A percentile compares a stretch with the other conserved stretches of the same genome.
phyloP scores from a whole-genome alignment of 2,113 vertebrate genomes.

The Zingel zingel region DNA sequence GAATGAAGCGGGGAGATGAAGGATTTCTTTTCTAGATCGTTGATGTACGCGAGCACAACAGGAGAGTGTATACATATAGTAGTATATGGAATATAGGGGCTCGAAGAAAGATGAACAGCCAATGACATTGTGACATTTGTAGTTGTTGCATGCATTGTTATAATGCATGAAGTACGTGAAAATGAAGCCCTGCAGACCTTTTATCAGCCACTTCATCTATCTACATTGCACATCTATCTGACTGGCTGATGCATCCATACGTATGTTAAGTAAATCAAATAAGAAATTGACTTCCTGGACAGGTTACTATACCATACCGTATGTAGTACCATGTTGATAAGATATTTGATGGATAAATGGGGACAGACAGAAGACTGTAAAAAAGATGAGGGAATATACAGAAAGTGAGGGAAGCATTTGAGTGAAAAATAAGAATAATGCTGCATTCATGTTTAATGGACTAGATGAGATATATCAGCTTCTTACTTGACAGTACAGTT shows the following conservation, averaged over 20 bases:
- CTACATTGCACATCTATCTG: constrained; percentile 8
- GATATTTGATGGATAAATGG: neutral
- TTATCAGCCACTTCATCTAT: neutral
- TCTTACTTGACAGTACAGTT: neutral
- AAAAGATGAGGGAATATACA: neutral
- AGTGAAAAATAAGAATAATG: neutral
- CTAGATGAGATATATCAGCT: neutral
- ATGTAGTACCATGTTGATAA: constrained; percentile 3
- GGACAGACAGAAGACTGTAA: neutral
- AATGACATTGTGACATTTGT: neutral
- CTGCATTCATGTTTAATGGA: constrained; percentile 5
- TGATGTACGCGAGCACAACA: neutral
- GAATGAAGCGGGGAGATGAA: neutral
- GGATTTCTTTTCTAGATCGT: constrained; percentile 10
- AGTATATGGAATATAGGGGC: neutral
- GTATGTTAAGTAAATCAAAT: neutral
- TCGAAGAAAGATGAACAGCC: neutral
- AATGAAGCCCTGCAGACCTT: constrained; percentile 5
- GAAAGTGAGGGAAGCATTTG: neutral
- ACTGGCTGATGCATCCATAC: constrained; percentile 10
- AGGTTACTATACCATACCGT: constrained; percentile 10
- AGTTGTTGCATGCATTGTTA: neutral
- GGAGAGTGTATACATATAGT: neutral
- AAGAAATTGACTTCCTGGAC: constrained; percentile 2
- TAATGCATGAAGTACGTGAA: constrained; percentile 9